Base-by-base conservation (phyloP, 2,797 vertebrate species). In the Tokudaia tokunoshimensis region DNA sequence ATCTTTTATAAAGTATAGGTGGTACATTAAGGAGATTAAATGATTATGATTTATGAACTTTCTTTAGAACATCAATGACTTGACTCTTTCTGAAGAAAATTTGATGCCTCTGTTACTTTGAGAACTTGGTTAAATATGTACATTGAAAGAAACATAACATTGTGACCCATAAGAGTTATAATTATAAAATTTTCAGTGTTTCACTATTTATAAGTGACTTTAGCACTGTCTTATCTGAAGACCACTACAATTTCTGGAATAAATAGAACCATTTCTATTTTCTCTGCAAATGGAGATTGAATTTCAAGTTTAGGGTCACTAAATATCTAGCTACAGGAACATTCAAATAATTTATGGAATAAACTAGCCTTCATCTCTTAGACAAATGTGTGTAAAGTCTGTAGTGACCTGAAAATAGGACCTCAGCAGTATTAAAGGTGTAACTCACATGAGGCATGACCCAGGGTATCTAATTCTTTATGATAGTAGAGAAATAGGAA, bases 201-300 rank as follows among this genome's bases (percentile, higher is more conserved):
- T 90, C 50, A 82, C 19, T 50, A 86, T 34, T 82, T 85, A 63
- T 29, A 88, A 94, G 75, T 93, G 84, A 94, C 72, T 57, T 81
- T 67, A 70, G 37, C 4, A 57, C 87, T 79, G 59, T 88, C 52
- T 92, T 78, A 91, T 55, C 31, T 67, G 61, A 63, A 31, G 1
- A 17, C 34, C 9, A 91, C 15, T 81, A 41, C 26, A 81, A 74
- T 74, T 20, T 74, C 19, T 52, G 0, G 15, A 79, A 34, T 41
- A 79, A 17, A 52, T 6, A 24, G 37, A 37, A 26, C 15, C 55
- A 2, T 84, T 91, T 44, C 15, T 31, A 15, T 70, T 47, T 86
- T 94, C 3, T 76, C 8, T 82, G 41, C 29, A 93, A 55, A 92
- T 79, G 57, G 57, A 96, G 84, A 70, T 81, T 6, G 81, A 59